These are phyloP conservation scores for Macropis europaea DNA, from an alignment of 2,888 invertebrate species.

Conservation along the genomic window DNA sequence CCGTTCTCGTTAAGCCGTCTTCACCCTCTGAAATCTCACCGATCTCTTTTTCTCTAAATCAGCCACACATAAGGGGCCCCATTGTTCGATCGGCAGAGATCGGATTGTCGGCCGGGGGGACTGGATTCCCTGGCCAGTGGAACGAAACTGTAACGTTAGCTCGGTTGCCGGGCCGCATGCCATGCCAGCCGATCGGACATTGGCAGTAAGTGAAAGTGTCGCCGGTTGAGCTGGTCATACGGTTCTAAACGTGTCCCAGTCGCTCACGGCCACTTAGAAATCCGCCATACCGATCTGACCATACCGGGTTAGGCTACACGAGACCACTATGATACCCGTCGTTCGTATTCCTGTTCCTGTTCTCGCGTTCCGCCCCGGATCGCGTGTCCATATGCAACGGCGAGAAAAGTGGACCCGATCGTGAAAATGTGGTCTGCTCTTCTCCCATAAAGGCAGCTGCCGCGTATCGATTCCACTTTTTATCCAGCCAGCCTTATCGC, in stretches of 20 bases:
- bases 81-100: constrained; percentile 48
- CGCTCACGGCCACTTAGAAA: constrained; percentile 39
- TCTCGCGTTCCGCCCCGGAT: constrained; percentile 42
- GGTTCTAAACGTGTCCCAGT: constrained; percentile 18
- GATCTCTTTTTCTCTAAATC: not conserved
- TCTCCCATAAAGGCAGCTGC: not conserved
- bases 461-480: too few relatives aligned
- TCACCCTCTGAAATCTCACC: too few relatives aligned
- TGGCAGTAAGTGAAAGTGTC: constrained; percentile 69
- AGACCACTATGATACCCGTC: constrained; percentile 10
- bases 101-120: constrained; percentile 38
- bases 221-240: constrained; percentile 41
- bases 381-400: constrained; percentile 36
- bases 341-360: constrained; percentile 46
- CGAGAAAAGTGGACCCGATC: constrained; percentile 15
- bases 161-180: constrained; percentile 39
- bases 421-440: constrained; percentile 15
- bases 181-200: constrained; percentile 62
- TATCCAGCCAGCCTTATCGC: too few relatives aligned
- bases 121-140: constrained; percentile 55
- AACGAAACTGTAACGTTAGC: constrained; percentile 64
- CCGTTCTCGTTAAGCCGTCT: too few relatives aligned
- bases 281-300: constrained; percentile 42
- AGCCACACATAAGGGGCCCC: not conserved
- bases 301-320: constrained; percentile 37